A percentile compares a stretch with the other conserved stretches of the same genome.
Evolutionary conservation across 2,888 invertebrate genomes (phyloP).

Genomic region (Galeruca laticollis): DNA sequence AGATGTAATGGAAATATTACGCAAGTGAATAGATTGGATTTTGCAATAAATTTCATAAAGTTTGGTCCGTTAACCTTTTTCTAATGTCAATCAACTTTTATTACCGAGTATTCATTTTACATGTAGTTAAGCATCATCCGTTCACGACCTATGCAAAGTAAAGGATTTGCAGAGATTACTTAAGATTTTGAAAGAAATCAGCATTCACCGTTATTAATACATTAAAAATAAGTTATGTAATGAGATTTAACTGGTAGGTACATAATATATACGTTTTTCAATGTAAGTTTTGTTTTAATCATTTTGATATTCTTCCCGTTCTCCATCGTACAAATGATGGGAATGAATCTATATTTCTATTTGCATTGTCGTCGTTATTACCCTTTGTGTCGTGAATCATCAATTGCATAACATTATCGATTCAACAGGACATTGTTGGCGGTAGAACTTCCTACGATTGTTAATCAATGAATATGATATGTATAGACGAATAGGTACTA

Average conservation of each 20-base stretch:
- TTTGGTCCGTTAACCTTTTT: constrained; percentile 19
- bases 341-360: not conserved
- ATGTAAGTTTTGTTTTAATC: not conserved
- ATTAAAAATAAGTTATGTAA: not conserved
- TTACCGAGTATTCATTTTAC: not conserved
- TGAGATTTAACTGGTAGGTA: too few relatives aligned
- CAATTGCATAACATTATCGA: constrained; percentile 31
- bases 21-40: constrained; percentile 5
- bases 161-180: constrained; percentile 2
- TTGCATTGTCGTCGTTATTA: constrained; percentile 17
- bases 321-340: not conserved
- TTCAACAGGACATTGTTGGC: constrained; percentile 34
- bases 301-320: not conserved
- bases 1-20: not conserved
- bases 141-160: constrained; percentile 9
- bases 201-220: constrained; percentile 1
- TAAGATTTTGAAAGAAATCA: constrained; percentile 1
- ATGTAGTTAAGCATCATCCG: not conserved
- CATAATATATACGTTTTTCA: not conserved
- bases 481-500: constrained; percentile 11
- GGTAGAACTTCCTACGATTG: constrained; percentile 37
- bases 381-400: constrained; percentile 25
- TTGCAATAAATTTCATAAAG: constrained; percentile 7
- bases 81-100: constrained; percentile 14
- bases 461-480: constrained; percentile 27